Base-by-base conservation (phyloP, 2,797 vertebrate species). In the Nasua narica region DNA sequence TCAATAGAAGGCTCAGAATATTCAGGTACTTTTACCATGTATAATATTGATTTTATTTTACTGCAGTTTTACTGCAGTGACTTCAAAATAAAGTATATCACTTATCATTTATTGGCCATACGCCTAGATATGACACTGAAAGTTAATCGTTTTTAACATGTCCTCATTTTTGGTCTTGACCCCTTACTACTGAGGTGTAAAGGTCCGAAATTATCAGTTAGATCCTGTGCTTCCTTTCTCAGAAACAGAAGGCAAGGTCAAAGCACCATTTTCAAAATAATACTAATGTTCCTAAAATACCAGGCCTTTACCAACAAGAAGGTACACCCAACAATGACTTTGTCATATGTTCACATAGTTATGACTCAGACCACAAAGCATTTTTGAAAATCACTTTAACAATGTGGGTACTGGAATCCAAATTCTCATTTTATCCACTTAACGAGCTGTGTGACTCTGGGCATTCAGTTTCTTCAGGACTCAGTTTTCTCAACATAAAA, bases 361-460 rank as follows among this genome's bases (percentile, higher is more conserved):
- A 16, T 54, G 90, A 94, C 79, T 97, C 50, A 88, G 79, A 91
- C 35, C 25, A 48, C 15, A 37, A 43, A 37, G 7, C 29, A 10
- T 21, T 95, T 85, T 87, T 79, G 56, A 37, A 90, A 91, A 60
- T 88, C 62, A 40, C 8, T 13, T 94, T 91, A 76, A 74, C 86
- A 89, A 70, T 76, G 3, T 72, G 27, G 15, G 14, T 87, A 15
- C 48, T 86, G 19, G 70, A 87, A 62, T 76, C n/a, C n/a, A 65
- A 72, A 91, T 86, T 90, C 84, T 84, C 27, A 15, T 84, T 62
- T 48, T 54, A 9, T 46, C 6, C 23, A 56, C 62, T 81, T 65
- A 3, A 3, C 13, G 7, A 35, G 23, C 48, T 82, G 7, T 67
- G 9, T 43, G 54, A 67, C 19, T 23, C 19, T 29, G 48, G 40